A percentile compares a stretch with the other conserved stretches of the same genome.
Evolutionary conservation across 2,888 invertebrate species (phyloP).

Genomic region (Eurois occulta): DNA sequence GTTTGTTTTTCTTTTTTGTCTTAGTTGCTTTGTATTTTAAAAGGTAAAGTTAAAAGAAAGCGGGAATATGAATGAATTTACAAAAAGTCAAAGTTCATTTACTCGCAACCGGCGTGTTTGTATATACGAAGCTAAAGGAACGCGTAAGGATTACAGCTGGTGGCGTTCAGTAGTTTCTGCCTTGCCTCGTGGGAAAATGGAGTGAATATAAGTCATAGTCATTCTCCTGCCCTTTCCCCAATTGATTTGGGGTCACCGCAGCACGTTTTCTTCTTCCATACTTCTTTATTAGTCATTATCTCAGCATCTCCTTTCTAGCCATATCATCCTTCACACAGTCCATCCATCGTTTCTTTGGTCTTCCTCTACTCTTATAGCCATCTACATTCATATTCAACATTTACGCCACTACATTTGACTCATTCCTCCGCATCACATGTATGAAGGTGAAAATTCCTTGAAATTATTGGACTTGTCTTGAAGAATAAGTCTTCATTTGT

Average conservation of each 20-base stretch:
- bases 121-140: background rate
- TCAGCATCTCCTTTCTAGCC: no score
- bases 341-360: no score
- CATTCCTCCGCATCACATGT: background rate
- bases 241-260: no score
- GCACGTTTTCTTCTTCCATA: no score
- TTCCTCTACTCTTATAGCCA: no score
- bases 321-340: no score
- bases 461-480: background rate
- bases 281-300: no score
- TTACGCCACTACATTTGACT: background rate
- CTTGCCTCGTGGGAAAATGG: background rate
- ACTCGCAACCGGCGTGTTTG: background rate
- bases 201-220: background rate
- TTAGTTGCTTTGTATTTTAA: slow-evolving; percentile 22
- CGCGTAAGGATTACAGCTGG: background rate
- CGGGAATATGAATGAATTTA: background rate
- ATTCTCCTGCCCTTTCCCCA: background rate
- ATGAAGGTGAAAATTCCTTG: background rate
- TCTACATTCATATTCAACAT: background rate
- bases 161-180: background rate
- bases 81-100: background rate
- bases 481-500: background rate
- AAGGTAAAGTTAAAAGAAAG: background rate
- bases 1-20: slow-evolving; percentile 38